Conservation (phyloP, 2,888 invertebrate species). For the Amphipoea oculea region DNA sequence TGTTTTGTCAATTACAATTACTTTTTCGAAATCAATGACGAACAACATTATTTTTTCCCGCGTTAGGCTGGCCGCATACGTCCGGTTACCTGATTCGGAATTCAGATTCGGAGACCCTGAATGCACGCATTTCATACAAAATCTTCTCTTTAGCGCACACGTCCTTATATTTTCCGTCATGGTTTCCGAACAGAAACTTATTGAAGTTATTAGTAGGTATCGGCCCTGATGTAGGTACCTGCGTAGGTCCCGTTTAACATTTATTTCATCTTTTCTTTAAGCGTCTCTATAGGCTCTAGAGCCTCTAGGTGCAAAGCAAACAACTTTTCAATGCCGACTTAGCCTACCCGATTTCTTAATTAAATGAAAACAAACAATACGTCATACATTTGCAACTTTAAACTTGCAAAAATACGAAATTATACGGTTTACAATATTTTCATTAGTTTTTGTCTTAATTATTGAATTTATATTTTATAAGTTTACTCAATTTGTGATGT, state of each 20-base stretch:
- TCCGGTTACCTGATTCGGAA: too few species aligned
- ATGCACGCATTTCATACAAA: too few species aligned
- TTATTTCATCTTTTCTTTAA: not conserved
- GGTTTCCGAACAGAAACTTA: too few species aligned
- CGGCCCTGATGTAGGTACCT: not conserved
- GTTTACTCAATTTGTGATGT: slow-evolving; percentile 1
- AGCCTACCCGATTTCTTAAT: slow-evolving; percentile 22
- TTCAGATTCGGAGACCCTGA: too few species aligned
- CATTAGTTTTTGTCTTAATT: not conserved
- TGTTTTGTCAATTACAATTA: too few species aligned
- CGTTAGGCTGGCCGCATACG: too few species aligned
- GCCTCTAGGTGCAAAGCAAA: not conserved
- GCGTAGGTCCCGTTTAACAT: not conserved
- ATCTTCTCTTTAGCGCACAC: too few species aligned
- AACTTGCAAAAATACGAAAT: not conserved
- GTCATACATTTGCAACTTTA: slow-evolving; percentile 2
- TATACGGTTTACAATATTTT: not conserved
- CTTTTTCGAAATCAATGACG: too few species aligned
- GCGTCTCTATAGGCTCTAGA: not conserved
- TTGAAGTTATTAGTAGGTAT: not conserved
- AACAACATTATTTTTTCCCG: too few species aligned
- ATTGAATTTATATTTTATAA: not conserved
- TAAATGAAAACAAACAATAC: not conserved
- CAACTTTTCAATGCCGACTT: not conserved
- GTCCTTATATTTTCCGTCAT: too few species aligned